Conservation (phyloP, 2,888 invertebrate species). For the Melinopterus prodromus region DNA sequence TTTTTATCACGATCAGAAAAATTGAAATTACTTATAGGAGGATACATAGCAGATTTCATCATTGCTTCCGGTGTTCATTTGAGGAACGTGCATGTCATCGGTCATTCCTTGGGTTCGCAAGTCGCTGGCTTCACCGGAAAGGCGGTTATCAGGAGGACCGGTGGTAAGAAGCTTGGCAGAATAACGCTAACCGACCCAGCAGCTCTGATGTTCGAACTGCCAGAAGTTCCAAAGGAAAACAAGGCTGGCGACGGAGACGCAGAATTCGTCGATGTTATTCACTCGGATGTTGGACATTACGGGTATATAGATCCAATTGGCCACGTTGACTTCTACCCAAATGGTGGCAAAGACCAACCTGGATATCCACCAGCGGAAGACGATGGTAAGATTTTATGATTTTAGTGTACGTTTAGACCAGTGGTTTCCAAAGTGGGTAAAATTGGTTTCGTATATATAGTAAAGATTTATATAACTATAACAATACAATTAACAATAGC, state of each 20-base stretch:
- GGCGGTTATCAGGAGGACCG: constrained; percentile 40
- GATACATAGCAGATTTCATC: constrained; percentile 58
- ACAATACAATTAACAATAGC: no score
- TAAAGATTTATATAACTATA: no score
- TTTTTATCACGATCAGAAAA: no score
- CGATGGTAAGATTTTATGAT: constrained; percentile 44
- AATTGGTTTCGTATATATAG: no score
- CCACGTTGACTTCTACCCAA: constrained; percentile 59
- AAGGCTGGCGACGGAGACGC: constrained; percentile 56
- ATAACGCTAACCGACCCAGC: constrained; percentile 63
- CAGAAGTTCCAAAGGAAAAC: constrained; percentile 47
- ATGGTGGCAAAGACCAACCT: constrained; percentile 58
- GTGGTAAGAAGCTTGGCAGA: constrained; percentile 56
- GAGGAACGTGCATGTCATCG: constrained; percentile 59
- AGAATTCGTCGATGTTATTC: constrained; percentile 58
- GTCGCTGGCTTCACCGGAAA: constrained; percentile 55
- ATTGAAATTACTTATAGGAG: constrained; percentile 61
- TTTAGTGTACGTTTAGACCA: no score
- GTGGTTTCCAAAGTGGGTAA: no score
- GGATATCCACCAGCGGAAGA: constrained; percentile 50
- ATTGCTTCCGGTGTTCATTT: constrained; percentile 51
- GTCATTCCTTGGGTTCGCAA: constrained; percentile 59
- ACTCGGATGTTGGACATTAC: constrained; percentile 58
- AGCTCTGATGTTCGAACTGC: constrained; percentile 53
- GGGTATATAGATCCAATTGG: constrained; percentile 57